phyloP scores from a whole-genome alignment of 2,113 vertebrate species.

The Ochotona princeps region DNA sequence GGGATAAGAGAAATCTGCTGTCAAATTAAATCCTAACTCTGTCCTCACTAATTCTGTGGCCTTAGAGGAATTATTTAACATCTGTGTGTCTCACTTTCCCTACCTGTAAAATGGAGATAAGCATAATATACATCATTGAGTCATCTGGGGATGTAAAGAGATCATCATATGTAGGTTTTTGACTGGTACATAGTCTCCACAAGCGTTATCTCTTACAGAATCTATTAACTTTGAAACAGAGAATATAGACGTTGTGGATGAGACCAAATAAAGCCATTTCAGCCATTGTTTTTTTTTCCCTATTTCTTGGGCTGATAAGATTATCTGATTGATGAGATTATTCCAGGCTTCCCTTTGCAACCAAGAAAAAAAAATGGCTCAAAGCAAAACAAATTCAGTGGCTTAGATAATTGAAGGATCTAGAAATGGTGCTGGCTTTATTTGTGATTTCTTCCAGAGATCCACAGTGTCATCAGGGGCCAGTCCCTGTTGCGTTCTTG shows the following conservation, averaged over 20 bases:
- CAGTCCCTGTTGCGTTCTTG: background rate
- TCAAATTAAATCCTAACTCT: slow-evolving; percentile 8
- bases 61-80: background rate
- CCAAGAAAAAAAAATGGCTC: background rate
- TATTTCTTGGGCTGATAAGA: background rate
- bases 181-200: background rate
- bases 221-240: slow-evolving; percentile 9
- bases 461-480: background rate
- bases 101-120: background rate
- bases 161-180: background rate
- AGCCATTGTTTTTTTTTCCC: background rate
- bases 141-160: background rate
- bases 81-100: slow-evolving; percentile 36
- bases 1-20: background rate
- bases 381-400: background rate
- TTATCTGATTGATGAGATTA: background rate
- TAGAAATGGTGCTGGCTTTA: background rate
- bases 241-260: background rate
- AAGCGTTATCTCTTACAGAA: background rate
- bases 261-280: background rate
- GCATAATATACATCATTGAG: background rate
- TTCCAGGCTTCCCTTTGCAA: background rate
- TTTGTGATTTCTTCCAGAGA: slow-evolving; percentile 6
- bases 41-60: slow-evolving; percentile 11
- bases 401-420: background rate